Evolutionary conservation across 2,888 invertebrate genomes (phyloP).

Genomic region (Himalopsyche anomala): DNA sequence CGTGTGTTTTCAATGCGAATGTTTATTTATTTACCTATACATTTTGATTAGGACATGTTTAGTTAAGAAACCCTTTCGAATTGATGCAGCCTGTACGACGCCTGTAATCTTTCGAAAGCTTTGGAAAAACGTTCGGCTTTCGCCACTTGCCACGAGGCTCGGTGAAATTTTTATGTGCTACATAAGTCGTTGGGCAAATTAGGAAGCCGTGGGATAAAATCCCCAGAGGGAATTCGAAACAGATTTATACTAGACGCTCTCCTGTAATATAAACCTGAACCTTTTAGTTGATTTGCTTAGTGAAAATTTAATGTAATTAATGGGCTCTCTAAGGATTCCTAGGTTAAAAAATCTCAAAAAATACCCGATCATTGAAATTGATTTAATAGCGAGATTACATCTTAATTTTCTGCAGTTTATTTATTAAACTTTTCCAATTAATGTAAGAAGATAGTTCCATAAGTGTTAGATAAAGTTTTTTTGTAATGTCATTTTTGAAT

Average conservation of each 20-base stretch:
- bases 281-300: constrained; percentile 30
- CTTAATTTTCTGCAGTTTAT: background rate
- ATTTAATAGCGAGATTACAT: background rate
- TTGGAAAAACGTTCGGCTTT: background rate
- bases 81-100: background rate
- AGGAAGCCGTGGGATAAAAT: constrained; percentile 29
- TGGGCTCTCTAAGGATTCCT: background rate
- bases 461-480: no score
- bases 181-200: constrained; percentile 26
- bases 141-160: background rate
- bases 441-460: no score
- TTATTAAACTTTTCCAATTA: background rate
- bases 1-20: no score
- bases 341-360: background rate
- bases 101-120: constrained; percentile 6
- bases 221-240: constrained; percentile 5
- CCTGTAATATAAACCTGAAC: constrained; percentile 22
- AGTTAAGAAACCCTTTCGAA: background rate
- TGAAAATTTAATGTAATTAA: constrained; percentile 20
- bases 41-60: background rate
- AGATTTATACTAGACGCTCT: constrained; percentile 22
- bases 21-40: background rate
- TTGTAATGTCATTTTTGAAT: background rate
- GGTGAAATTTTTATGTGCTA: constrained; percentile 30
- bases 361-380: constrained; percentile 2